These are phyloP conservation scores for Blastomussa wellsi DNA, from an alignment of 92 coral and sea anemone genomes.

Conservation along the genomic window DNA sequence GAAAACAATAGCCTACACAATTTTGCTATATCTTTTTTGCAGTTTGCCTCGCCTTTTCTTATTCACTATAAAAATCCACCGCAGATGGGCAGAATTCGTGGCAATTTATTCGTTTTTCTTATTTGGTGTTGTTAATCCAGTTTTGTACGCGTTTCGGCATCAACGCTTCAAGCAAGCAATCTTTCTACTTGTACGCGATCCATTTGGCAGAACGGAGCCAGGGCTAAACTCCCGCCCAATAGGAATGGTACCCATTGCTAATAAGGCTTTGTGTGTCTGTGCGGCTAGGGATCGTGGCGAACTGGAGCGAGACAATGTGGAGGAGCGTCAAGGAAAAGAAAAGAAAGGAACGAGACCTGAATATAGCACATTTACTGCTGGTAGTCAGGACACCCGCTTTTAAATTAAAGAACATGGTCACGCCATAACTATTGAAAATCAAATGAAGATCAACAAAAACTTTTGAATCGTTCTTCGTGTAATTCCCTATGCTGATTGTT, in stretches of 20 bases:
- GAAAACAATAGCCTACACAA: not conserved
- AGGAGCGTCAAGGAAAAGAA: not conserved
- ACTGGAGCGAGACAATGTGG: not conserved
- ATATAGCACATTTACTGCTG: no score
- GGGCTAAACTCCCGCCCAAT: not conserved
- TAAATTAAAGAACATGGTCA: no score
- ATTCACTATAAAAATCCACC: not conserved
- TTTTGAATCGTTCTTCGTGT: no score
- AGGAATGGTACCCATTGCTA: not conserved
- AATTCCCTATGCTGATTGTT: no score
- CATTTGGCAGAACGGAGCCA: not conserved
- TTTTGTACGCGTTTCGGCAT: not conserved
- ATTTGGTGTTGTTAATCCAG: not conserved
- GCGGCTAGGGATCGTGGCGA: not conserved
- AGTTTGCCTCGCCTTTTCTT: not conserved
- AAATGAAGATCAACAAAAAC: no score
- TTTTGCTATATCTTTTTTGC: not conserved
- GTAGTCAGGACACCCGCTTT: not conserved
- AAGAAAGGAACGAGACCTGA: not conserved
- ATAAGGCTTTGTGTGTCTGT: not conserved
- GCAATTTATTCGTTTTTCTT: not conserved
- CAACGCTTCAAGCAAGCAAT: not conserved
- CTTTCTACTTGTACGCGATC: not conserved
- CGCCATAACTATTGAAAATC: no score
- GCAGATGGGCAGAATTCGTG: not conserved